Base-by-base conservation (phyloP, 1,140 invertebrate genomes). In the Macrostomum lignano region DNA sequence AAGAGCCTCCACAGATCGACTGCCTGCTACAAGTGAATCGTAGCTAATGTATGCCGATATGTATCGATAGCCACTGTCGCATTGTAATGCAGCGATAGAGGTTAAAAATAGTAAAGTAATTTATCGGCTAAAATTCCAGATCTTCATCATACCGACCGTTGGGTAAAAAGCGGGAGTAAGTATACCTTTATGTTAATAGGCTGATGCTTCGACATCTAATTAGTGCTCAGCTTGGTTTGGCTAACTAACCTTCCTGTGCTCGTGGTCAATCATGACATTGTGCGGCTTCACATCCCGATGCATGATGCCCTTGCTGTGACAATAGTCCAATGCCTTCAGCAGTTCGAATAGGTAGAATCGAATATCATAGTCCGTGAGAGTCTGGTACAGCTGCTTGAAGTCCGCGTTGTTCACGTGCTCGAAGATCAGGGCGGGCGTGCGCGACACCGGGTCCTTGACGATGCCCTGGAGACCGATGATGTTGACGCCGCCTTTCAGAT, bases 281-380 rank as follows among this genome's bases (percentile, higher is more conserved):
- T 98, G 88, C 45, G 88, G 88, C 60, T 98, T 65, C 14, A 64
- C 84, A 68, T 93, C 84, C 56, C 86, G 65, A 65, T 98, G 88
- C 88, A 98, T 98, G 46, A 98, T 96, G 44, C 88, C 88, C 82
- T 93, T 91, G 65, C 82, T 91, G 63, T 98, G 88, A 65, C 88
- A 96, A 58, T 84, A 96, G 64, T 98, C 88, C 60, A 98, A 65
- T 45, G 86, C 88, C 67, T 78, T 79, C 44, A 84, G 61, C 43
- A 84, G 61, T 63, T 84, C 77, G 61, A 73, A 79, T 39, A 81
- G 62, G 58, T 84, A 84, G 60, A 69, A 86, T 63, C 88, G 70
- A 67, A 98, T 98, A 64, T 98, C 88, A 67, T 76, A 91, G 65
- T 96, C 88, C 60, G 78, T 91, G 52, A 98, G 65, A 38, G 86